Conservation (phyloP, 2,797 vertebrate species). For the Hylomyscus alleni region DNA sequence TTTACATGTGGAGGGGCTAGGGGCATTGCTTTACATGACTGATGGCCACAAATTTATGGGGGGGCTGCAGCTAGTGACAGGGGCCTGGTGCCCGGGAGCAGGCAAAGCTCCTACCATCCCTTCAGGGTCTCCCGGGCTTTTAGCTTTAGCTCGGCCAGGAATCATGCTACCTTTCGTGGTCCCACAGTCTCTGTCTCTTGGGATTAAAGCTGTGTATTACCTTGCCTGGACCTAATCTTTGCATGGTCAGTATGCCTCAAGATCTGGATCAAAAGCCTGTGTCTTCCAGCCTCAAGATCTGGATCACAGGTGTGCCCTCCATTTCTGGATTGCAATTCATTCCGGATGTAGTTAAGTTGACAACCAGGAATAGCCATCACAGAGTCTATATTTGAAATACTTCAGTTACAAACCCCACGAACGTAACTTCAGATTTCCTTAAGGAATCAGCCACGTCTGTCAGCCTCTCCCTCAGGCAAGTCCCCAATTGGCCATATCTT, state of each 20-base stretch:
- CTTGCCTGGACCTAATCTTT: not conserved
- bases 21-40: no score
- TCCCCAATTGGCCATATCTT: no score
- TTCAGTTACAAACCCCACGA: slow-evolving; percentile 12
- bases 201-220: not conserved
- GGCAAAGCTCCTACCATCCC: no score
- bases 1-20: no score
- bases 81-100: no score
- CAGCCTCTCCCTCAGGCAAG: not conserved
- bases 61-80: no score
- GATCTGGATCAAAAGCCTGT: not conserved
- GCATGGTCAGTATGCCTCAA: not conserved
- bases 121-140: no score
- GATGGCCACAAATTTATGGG: no score
- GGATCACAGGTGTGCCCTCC: slow-evolving; percentile 24
- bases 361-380: not conserved
- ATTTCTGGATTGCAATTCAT: slow-evolving; percentile 3
- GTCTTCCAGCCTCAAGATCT: not conserved
- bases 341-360: not conserved
- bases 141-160: no score
- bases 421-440: slow-evolving; percentile 18
- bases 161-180: no score
- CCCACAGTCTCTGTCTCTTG: not conserved
- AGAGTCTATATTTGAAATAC: slow-evolving; percentile 55
- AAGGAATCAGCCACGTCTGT: not conserved